Evolutionary conservation across 2,888 invertebrate genomes (phyloP), one percentile per base, ranked within the genome.

Genomic region (Xestia ashworthii): DNA sequence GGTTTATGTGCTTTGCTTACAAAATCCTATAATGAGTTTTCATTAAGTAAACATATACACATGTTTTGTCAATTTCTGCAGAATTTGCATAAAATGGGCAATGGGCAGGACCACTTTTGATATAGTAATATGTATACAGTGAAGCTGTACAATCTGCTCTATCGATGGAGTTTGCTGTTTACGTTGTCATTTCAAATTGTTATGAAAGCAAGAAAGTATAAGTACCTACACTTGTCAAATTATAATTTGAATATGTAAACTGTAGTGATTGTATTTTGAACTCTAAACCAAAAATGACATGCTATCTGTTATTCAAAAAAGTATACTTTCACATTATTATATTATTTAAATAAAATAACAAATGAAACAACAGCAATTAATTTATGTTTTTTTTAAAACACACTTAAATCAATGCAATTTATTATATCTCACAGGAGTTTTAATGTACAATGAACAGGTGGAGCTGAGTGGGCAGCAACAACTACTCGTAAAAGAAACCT

Each of bases 1-100:
- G 77, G 73, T 75, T 84, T 82, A 83, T 86, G 79, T 78, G 70
- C 8, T 71, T 87, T 86, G 81, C 16, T 82, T 83, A 70, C n/a
- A 81, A 75, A 70, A 58, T 14, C 22, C 16, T 68, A 41, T 55
- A 41, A 71, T 73, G 68, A 62, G n/a, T 46, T 60, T 70, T 38
- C 38, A 64, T 50, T 58, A 66, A 16, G 44, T 55, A 73, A 70
- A 46, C 38, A 67, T 11, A 38, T 11, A 38, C 12, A 38, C 5
- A 80, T 19, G 1, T 32, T 70, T 16, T 16, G 32, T 48, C 6
- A 68, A 22, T 5, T 19, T 60, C 16, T 76, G 0, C 8, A 44
- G 32, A 38, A 5, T 53, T 77, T 66, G 16, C 19, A 53, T 77
- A 25, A 14, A 5, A 6, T 41, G 32, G 32, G 32, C 32, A 8